Percentiles rank a stretch among this genome's conserved stretches.
Evolutionary conservation across 2,888 invertebrate species (phyloP).

Genomic region (Philhelius pedissequus): DNA sequence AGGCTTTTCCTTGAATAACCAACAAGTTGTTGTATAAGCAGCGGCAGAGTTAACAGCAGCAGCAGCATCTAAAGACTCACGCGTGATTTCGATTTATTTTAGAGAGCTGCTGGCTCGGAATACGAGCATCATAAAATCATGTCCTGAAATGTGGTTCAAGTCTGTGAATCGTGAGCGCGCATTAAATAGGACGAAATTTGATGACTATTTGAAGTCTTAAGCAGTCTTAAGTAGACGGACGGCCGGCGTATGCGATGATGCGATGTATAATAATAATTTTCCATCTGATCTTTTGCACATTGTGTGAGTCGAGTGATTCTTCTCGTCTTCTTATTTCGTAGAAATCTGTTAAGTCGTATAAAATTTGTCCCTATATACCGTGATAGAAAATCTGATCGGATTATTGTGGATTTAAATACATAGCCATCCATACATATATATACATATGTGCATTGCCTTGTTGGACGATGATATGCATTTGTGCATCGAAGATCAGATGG

Average conservation of each 20-base stretch:
- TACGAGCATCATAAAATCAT: conserved; percentile 22
- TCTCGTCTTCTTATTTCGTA: neutral
- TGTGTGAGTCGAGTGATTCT: neutral
- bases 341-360: neutral
- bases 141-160: conserved; percentile 34
- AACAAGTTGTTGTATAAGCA: neutral
- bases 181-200: conserved; percentile 68
- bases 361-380: neutral
- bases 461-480: neutral
- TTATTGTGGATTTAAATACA: conserved; percentile 52
- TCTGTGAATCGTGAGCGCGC: conserved; percentile 39
- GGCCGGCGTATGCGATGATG: conserved; percentile 52
- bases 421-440: conserved; percentile 19
- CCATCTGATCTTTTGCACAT: neutral
- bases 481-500: neutral
- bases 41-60: neutral
- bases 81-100: conserved; percentile 38
- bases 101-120: neutral
- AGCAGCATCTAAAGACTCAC: neutral
- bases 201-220: conserved; percentile 63
- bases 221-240: conserved; percentile 62
- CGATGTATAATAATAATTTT: conserved; percentile 8
- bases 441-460: neutral
- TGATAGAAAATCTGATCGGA: conserved; percentile 53
- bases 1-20: conserved; percentile 40